A percentile compares a stretch with the other conserved stretches of the same genome.
These are phyloP conservation scores for Kryphioiulus occultus DNA, from an alignment of 2,888 invertebrate species.

Conservation along the genomic window DNA sequence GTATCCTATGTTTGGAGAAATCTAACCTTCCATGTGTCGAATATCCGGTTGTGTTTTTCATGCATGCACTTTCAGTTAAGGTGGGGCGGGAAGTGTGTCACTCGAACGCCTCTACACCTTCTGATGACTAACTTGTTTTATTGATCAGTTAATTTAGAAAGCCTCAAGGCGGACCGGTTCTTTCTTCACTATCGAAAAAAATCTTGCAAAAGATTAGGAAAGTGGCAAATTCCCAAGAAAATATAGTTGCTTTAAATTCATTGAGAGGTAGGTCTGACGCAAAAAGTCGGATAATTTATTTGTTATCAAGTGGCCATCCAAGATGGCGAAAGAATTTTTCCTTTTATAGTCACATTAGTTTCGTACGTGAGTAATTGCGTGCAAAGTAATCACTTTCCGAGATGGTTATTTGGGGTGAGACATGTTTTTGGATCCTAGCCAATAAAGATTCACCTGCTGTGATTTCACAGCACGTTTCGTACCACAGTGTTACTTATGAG, in stretches of 20 bases:
- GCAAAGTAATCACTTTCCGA: neutral
- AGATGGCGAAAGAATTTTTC: neutral
- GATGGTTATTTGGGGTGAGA: neutral
- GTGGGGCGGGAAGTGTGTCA: slow-evolving; percentile 23
- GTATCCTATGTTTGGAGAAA: neutral
- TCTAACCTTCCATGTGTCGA: neutral
- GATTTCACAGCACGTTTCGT: neutral
- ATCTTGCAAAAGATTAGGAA: neutral
- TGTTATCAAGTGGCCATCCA: neutral
- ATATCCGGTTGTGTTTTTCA: neutral
- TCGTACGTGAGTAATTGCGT: neutral
- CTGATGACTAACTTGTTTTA: neutral
- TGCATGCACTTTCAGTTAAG: neutral
- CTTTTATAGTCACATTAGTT: neutral
- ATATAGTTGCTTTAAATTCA: too few relatives aligned
- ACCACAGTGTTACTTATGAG: neutral
- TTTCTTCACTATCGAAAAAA: neutral
- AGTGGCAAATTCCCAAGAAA: neutral
- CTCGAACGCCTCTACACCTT: neutral
- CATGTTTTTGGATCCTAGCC: neutral
- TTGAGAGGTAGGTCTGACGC: too few relatives aligned
- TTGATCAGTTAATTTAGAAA: neutral
- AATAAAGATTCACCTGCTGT: neutral
- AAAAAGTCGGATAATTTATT: too few relatives aligned
- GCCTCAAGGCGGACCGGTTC: neutral